Evolutionary conservation across 2,888 invertebrate species (phyloP), one percentile per base, ranked within the genome.

Genomic region (Clepsis dumicolana): DNA sequence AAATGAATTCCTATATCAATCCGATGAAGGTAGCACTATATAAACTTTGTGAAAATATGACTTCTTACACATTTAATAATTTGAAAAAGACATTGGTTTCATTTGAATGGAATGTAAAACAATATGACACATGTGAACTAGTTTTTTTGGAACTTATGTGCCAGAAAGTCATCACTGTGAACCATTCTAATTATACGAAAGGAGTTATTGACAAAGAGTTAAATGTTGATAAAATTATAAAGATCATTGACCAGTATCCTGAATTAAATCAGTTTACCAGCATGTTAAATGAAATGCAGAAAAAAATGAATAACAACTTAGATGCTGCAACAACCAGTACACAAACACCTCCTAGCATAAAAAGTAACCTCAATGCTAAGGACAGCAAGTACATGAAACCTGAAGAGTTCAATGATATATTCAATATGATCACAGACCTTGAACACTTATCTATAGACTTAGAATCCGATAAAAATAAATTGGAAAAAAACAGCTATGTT

Each of bases 21-120:
- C 89, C 89, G 4, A 80, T 88, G 70, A 92, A 88, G 71, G 92
- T 90, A 75, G 78, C 78, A 10, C 72, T 93, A 27, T 93, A 92
- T 65, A 85, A 82, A 75, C 70, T 93, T 10, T 91, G 92, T 84
- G 93, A 93, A 80, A 80, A 80, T 65, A 83, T 90, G 21, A 86
- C 82, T 24, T 72, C 74, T 0, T 79, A 84, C 32, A 87, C 84
- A 71, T 75, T 91, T 7, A 62, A 73, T 3, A 89, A 81, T 72
- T 73, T 93, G 8, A 89, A 91, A 75, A 84, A 81, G 70, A 76
- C 89, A 16, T 80, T 93, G 25, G 57, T 75, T 1, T 85, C 88
- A 10, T 90, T 83, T 74, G 74, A 85, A 1, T 76, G 86, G 72
- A 84, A 91, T 74, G 81, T 84, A 3, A 74, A 74, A 35, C 85